A percentile compares a stretch with the other conserved stretches of the same genome.
Evolutionary conservation across 2,888 invertebrate species (phyloP).

Genomic region (Micropterix aruncella): DNA sequence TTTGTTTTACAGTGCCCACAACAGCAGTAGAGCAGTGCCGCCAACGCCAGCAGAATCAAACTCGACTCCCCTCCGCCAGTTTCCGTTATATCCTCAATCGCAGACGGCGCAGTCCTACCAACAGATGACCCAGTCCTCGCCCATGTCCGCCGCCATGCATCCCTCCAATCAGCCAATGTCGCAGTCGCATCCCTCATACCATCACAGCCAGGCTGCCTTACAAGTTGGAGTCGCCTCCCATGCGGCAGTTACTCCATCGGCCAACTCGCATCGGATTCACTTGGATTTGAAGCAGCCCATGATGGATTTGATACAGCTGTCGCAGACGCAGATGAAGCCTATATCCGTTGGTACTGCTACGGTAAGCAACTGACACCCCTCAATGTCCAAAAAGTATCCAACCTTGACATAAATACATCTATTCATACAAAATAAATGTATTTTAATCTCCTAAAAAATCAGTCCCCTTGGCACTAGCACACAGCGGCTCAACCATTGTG

Average conservation of each 20-base stretch:
- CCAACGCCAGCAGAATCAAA: background rate
- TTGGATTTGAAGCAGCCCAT: constrained; percentile 18
- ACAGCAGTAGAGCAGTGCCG: background rate
- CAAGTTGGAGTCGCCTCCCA: constrained; percentile 3
- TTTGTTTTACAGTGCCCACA: background rate
- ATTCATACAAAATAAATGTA: too few species aligned
- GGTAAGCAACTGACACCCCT: too few species aligned
- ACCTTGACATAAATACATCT: too few species aligned
- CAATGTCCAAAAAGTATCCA: too few species aligned
- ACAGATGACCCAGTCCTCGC: constrained; percentile 31
- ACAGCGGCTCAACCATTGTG: too few species aligned
- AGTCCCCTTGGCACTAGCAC: too few species aligned
- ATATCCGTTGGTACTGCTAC: background rate
- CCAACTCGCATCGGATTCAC: background rate
- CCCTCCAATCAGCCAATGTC: constrained; percentile 21
- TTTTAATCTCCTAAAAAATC: too few species aligned
- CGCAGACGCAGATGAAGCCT: constrained; percentile 20
- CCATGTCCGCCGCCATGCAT: constrained; percentile 18
- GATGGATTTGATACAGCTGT: constrained; percentile 27
- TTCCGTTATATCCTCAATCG: constrained; percentile 17
- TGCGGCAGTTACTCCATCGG: constrained; percentile 3
- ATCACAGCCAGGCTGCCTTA: constrained; percentile 11
- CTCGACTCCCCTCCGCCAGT: background rate
- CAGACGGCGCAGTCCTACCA: constrained; percentile 25
- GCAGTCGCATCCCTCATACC: constrained; percentile 26